Conservation (phyloP, 2,113 vertebrate genomes). For the Grallaria varia region DNA sequence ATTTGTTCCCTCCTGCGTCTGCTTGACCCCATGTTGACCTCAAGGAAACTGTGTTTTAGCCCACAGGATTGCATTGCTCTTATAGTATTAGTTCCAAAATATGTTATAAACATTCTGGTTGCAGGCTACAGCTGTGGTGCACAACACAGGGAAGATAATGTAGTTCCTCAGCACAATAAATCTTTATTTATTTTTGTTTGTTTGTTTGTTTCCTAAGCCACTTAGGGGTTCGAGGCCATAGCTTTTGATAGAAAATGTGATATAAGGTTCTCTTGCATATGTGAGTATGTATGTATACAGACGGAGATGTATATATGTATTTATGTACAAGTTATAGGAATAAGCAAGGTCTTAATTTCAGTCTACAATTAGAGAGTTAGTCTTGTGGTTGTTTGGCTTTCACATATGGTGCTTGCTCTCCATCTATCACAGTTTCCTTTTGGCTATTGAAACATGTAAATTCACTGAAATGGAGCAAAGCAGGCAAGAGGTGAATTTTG, state of each 20-base stretch:
- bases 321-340: not conserved
- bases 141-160: not conserved
- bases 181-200: not conserved
- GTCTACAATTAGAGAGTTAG: not conserved
- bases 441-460: not conserved
- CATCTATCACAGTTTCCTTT: not conserved
- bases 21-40: not conserved
- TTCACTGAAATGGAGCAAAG: not conserved
- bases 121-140: not conserved
- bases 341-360: not conserved
- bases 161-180: not conserved
- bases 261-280: not conserved
- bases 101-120: conserved; percentile 17
- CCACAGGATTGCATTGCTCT: conserved; percentile 6
- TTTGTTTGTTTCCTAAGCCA: not conserved
- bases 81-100: not conserved
- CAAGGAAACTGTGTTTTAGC: not conserved
- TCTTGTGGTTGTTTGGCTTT: not conserved
- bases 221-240: not conserved
- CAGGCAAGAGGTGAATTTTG: not conserved
- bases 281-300: not conserved
- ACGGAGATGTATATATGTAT: not conserved
- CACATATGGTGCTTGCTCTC: rapidly evolving
- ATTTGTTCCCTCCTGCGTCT: not conserved
- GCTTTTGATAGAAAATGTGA: not conserved